These are phyloP conservation scores for Epinephelus awoara DNA, from an alignment of 2,797 vertebrate species.

Conservation along the genomic window DNA sequence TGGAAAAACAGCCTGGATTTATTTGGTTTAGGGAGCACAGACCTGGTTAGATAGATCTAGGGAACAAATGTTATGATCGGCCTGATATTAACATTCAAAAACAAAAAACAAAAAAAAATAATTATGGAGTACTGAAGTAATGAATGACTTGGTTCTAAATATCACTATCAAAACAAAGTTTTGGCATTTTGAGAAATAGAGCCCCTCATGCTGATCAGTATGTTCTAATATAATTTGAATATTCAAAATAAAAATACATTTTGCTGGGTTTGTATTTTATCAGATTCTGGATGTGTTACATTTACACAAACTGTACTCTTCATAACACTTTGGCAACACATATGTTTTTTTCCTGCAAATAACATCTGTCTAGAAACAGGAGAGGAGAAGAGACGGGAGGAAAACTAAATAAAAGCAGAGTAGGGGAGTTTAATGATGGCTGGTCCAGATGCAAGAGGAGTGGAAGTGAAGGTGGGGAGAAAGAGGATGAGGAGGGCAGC, in stretches of 20 bases:
- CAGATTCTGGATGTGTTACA: background rate
- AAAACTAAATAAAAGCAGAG: conserved; percentile 17
- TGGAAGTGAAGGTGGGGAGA: conserved; percentile 22
- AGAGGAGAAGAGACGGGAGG: background rate
- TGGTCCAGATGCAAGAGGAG: conserved; percentile 30
- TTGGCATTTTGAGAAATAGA: background rate
- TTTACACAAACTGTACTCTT: background rate
- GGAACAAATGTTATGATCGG: background rate
- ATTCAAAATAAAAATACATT: background rate
- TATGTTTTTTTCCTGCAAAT: background rate
- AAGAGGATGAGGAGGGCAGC: conserved; percentile 33
- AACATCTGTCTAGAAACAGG: background rate
- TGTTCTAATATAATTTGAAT: background rate
- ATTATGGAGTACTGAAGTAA: background rate
- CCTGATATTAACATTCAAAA: background rate
- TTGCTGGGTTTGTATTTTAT: background rate
- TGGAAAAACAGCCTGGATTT: background rate
- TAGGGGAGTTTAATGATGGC: conserved; percentile 28
- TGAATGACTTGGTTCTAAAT: background rate
- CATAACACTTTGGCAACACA: background rate
- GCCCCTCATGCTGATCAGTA: background rate
- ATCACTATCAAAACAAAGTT: background rate
- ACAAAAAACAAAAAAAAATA: background rate
- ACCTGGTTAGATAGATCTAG: background rate
- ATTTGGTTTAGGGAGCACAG: background rate